These are phyloP conservation scores for Phaetusa simplex DNA, from an alignment of 2,113 vertebrate genomes.

Conservation along the genomic window DNA sequence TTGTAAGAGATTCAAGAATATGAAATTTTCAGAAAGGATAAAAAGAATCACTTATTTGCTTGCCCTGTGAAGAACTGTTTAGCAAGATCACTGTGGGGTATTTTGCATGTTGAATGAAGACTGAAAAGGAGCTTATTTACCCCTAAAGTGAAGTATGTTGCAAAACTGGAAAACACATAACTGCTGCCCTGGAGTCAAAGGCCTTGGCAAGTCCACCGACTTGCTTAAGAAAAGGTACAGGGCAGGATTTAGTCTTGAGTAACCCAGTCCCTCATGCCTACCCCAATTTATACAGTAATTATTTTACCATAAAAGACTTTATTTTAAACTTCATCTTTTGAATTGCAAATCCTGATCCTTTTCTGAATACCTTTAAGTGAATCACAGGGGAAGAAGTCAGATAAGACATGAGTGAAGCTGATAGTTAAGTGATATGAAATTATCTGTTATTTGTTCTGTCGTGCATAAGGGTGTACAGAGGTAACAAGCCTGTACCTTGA, in stretches of 20 bases:
- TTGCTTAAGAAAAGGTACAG: neutral
- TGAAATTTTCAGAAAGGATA: slow-evolving; percentile 53
- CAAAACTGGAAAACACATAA: slow-evolving; percentile 41
- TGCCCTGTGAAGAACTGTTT: slow-evolving; percentile 37
- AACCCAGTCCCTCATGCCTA: neutral
- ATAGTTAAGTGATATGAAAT: neutral
- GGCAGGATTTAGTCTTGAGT: neutral
- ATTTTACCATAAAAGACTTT: neutral
- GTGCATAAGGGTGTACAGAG: neutral
- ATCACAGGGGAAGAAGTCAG: neutral
- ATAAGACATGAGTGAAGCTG: neutral
- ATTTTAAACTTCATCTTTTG: neutral
- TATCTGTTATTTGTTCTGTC: neutral
- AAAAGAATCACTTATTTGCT: slow-evolving; percentile 60
- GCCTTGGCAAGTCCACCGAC: neutral
- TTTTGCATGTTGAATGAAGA: slow-evolving; percentile 42
- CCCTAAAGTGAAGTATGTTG: slow-evolving; percentile 28
- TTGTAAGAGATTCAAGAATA: slow-evolving; percentile 62
- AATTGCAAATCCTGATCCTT: neutral
- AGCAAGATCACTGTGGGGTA: slow-evolving; percentile 21
- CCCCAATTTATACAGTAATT: neutral
- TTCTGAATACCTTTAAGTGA: neutral
- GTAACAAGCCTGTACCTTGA: neutral
- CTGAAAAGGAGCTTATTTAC: slow-evolving; percentile 34
- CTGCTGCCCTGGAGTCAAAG: neutral